A percentile compares a stretch with the other conserved stretches of the same genome.
phyloP scores from a whole-genome alignment of 1,140 invertebrate genomes.

The Cherax quadricarinatus region DNA sequence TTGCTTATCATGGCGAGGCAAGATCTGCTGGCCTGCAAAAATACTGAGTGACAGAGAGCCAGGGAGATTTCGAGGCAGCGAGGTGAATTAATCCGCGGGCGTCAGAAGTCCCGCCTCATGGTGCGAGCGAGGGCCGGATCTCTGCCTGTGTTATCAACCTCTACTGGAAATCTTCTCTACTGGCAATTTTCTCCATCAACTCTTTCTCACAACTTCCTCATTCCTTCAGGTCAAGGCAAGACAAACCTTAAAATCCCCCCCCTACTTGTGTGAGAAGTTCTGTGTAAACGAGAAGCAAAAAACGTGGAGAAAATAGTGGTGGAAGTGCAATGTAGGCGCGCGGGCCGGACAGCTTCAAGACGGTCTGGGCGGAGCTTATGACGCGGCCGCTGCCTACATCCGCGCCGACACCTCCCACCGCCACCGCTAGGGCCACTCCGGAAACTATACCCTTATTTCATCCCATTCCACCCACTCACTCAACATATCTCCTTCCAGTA shows the following conservation, averaged over 20 bases:
- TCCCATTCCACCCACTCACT: background rate
- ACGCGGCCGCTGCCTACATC: conserved; percentile 65
- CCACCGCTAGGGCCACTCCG: conserved; percentile 40
- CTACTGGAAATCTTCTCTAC: conserved; percentile 50
- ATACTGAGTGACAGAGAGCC: conserved; percentile 7
- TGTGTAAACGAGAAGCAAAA: conserved; percentile 55
- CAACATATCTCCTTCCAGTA: background rate
- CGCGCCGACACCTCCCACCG: conserved; percentile 70
- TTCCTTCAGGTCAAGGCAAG: conserved; percentile 10
- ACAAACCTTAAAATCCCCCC: conserved; percentile 34
- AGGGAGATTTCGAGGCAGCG: conserved; percentile 59
- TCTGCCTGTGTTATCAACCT: conserved; percentile 49
- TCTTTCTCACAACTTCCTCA: conserved; percentile 10
- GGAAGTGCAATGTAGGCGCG: conserved; percentile 64
- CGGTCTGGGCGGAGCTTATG: conserved; percentile 62
- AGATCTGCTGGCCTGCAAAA: background rate
- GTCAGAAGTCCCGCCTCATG: conserved; percentile 70
- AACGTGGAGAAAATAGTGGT: conserved; percentile 64
- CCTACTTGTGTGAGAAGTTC: conserved; percentile 42
- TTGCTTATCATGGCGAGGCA: background rate
- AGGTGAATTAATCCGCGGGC: conserved; percentile 71
- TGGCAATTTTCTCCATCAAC: background rate
- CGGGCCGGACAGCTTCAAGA: conserved; percentile 51
- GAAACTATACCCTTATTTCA: conserved; percentile 25
- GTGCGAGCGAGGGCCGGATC: conserved; percentile 66